phyloP scores from a whole-genome alignment of 1,140 invertebrate genomes.

The Drosophila subobscura region DNA sequence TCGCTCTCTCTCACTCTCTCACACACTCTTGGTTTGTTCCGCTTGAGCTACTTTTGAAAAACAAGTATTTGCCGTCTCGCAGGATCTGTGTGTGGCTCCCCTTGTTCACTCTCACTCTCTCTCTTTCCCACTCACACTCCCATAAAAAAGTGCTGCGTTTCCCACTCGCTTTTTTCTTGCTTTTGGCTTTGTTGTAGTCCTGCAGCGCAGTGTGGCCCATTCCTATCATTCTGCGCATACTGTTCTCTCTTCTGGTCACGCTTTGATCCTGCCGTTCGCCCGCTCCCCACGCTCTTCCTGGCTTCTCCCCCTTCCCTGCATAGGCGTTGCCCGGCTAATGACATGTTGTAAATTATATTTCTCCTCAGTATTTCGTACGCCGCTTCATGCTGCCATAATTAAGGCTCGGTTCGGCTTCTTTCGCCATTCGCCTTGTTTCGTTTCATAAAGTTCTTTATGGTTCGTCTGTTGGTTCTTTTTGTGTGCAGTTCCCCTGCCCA shows the following conservation, averaged over 20 bases:
- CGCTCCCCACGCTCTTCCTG: not conserved
- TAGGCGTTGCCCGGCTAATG: constrained; percentile 76
- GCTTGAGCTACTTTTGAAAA: constrained; percentile 62
- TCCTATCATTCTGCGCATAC: constrained; percentile 25
- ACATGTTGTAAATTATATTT: constrained; percentile 80
- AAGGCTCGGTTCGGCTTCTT: constrained; percentile 59
- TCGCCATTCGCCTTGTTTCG: constrained; percentile 16
- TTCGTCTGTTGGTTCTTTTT: constrained; percentile 27
- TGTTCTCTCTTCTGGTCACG: constrained; percentile 51
- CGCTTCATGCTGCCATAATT: constrained; percentile 41
- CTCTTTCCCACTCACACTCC: constrained; percentile 3
- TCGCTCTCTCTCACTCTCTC: constrained; percentile 10
- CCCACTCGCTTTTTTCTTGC: constrained; percentile 32
- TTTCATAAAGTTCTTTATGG: constrained; percentile 18
- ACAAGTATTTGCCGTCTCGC: constrained; percentile 64
- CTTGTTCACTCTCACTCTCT: not conserved
- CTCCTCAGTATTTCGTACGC: constrained; percentile 26
- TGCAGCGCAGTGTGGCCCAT: constrained; percentile 35
- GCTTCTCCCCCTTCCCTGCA: constrained; percentile 6
- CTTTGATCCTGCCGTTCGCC: constrained; percentile 72
- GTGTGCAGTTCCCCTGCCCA: constrained; percentile 14
- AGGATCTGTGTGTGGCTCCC: constrained; percentile 46
- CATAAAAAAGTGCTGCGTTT: constrained; percentile 43
- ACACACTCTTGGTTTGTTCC: constrained; percentile 23
- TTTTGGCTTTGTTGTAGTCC: constrained; percentile 26